Conservation (phyloP, 2,888 invertebrate genomes). For the Hedychridium roseum region DNA sequence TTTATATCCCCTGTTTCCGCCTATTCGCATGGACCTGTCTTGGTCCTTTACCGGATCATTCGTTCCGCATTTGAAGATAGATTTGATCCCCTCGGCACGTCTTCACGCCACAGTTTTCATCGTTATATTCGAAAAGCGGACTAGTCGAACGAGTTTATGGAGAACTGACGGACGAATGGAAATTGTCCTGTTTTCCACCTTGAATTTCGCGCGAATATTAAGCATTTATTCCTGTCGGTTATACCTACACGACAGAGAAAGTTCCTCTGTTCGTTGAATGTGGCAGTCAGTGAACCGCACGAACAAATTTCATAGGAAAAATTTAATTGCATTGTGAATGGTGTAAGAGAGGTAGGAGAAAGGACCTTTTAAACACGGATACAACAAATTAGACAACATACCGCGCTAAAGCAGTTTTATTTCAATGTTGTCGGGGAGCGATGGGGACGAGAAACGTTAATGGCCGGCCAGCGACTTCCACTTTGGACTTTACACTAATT, state of each 20-base stretch:
- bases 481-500: conserved; percentile 25
- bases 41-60: conserved; percentile 15
- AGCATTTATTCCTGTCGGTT: conserved; percentile 18
- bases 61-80: conserved; percentile 33
- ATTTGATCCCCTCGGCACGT: conserved; percentile 25
- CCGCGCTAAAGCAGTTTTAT: no score
- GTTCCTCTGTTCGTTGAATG: no score
- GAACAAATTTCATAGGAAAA: neutral
- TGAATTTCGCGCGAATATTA: conserved; percentile 8
- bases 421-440: no score
- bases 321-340: no score
- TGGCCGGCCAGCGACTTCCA: conserved; percentile 13
- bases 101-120: conserved; percentile 10
- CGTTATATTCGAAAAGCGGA: conserved; percentile 8
- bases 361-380: no score
- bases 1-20: no score
- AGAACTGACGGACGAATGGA: conserved; percentile 19
- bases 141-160: conserved; percentile 21
- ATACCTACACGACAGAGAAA: neutral
- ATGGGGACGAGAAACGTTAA: conserved; percentile 8
- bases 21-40: no score
- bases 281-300: no score
- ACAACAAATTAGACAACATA: no score
- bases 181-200: conserved; percentile 24
- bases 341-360: no score